These are phyloP conservation scores for Callionymus lyra DNA, from an alignment of 2,113 vertebrate genomes.

Conservation along the genomic window DNA sequence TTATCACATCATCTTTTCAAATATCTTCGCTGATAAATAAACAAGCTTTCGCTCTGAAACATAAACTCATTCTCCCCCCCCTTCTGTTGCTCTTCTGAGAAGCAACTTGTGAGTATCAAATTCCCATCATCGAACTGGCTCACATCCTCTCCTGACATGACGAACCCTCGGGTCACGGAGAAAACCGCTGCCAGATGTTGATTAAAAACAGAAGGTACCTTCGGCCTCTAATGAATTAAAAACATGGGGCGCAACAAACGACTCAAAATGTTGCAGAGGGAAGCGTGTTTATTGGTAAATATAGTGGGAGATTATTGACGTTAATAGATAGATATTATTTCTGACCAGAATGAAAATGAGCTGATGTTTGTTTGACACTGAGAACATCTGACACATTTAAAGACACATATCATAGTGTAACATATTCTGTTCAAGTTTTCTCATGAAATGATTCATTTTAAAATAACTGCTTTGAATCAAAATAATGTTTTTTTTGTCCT, in stretches of 20 bases:
- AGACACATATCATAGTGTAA: no score
- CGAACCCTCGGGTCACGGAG: conserved; percentile 46
- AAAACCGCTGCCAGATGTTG: conserved; percentile 57
- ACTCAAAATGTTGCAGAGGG: conserved; percentile 9
- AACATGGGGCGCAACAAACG: conserved; percentile 22
- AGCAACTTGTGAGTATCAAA: conserved; percentile 33
- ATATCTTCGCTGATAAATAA: not conserved
- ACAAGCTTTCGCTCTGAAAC: not conserved
- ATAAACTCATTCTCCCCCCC: not conserved
- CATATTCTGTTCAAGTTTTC: no score
- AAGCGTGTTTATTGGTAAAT: conserved; percentile 47
- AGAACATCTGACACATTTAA: no score
- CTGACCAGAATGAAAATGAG: no score
- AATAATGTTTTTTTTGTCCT: no score
- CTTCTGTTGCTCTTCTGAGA: conserved; percentile 27
- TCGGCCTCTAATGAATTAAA: conserved; percentile 7
- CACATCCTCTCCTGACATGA: conserved; percentile 56
- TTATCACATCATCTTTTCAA: no score
- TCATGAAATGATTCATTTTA: no score
- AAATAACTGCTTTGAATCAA: no score
- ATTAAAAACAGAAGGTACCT: conserved; percentile 25
- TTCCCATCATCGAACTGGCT: conserved; percentile 39
- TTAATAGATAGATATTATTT: no score
- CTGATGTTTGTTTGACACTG: no score
- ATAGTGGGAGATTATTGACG: no score